Evolutionary conservation across 2,888 invertebrate species (phyloP), one percentile per base, ranked within the genome.

Genomic region (Tetragnatha montana): DNA sequence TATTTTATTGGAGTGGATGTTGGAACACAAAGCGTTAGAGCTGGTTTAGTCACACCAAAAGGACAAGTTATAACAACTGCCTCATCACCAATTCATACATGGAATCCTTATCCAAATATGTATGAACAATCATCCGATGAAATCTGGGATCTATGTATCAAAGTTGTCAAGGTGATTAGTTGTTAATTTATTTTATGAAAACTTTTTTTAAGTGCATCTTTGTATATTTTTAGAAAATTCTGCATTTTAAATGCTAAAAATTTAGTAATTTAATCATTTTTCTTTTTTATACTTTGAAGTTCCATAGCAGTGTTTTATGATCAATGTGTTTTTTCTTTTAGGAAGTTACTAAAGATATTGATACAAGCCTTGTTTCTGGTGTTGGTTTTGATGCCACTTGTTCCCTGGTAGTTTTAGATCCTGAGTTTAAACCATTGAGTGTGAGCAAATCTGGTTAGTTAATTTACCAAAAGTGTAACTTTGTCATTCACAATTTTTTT

Each of bases 381-480:
- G 96, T 99, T 92, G 98, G 98, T 6, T 98, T 98, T 94, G 98
- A 98, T 94, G 98, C 98, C 19, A 99, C 98, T 14, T 98, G 98
- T 93, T 98, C 98, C 0, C 94, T 99, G 90, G 98, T 97, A 0
- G 96, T 95, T 8, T 93, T 98, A 70, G 97, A 96, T 92, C 94
- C 94, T 92, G 94, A 95, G 90, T 95, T 95, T 17, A 94, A 95
- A 47, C 96, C 97, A 0, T 93, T 97, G 71, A 95, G 96, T 71
- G 95, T 97, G 0, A 88, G 91, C 74, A 81, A 85, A 83, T 75
- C 89, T 88, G 92, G 92, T 92, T 82, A 88, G 84, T 73, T 35
- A 35, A 35, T 35, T 35, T 35, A 35, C 35, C 35, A 35, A 35
- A 35, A 35, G 35, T 35, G 4, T 35, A 35, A 35, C 35, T 35